Percentiles rank a stretch among this genome's conserved stretches.
These are phyloP conservation scores for Ommatoiulus sabulosus DNA, from an alignment of 2,888 invertebrate genomes.

Conservation along the genomic window DNA sequence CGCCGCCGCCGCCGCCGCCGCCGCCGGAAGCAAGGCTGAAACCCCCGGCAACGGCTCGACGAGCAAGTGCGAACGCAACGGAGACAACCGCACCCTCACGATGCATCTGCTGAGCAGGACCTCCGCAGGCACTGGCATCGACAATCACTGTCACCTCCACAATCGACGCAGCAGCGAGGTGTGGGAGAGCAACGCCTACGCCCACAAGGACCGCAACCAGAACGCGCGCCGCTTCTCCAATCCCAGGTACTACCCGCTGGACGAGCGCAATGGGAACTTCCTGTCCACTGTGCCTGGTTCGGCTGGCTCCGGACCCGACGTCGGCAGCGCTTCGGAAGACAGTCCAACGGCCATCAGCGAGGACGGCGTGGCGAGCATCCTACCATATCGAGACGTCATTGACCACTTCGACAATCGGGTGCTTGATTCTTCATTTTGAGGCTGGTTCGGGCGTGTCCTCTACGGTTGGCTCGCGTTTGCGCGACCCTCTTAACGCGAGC, in stretches of 20 bases:
- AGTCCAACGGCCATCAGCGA: neutral
- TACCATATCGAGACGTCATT: conserved; percentile 19
- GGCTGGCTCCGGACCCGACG: conserved; percentile 40
- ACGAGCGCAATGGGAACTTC: conserved; percentile 57
- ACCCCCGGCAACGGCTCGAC: neutral
- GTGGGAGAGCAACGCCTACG: conserved; percentile 51
- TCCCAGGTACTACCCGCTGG: conserved; percentile 49
- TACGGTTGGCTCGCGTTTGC: too few species aligned
- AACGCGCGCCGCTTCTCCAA: conserved; percentile 54
- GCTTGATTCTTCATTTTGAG: conserved; percentile 50
- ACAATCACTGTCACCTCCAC: conserved; percentile 47
- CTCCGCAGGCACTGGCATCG: conserved; percentile 38
- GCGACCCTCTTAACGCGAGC: neutral
- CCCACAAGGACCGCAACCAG: neutral
- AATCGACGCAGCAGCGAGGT: conserved; percentile 56
- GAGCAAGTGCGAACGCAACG: too few species aligned
- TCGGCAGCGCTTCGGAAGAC: too few species aligned
- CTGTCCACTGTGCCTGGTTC: conserved; percentile 7
- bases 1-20: neutral
- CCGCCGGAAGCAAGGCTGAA: neutral
- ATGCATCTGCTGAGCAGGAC: conserved; percentile 52
- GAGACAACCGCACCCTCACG: neutral
- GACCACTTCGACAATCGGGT: conserved; percentile 38
- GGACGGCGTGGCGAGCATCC: neutral
- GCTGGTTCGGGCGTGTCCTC: too few species aligned